A percentile compares a stretch with the other conserved stretches of the same genome.
These are phyloP conservation scores for Aphrophora alni DNA, from an alignment of 2,888 invertebrate species.

Conservation along the genomic window DNA sequence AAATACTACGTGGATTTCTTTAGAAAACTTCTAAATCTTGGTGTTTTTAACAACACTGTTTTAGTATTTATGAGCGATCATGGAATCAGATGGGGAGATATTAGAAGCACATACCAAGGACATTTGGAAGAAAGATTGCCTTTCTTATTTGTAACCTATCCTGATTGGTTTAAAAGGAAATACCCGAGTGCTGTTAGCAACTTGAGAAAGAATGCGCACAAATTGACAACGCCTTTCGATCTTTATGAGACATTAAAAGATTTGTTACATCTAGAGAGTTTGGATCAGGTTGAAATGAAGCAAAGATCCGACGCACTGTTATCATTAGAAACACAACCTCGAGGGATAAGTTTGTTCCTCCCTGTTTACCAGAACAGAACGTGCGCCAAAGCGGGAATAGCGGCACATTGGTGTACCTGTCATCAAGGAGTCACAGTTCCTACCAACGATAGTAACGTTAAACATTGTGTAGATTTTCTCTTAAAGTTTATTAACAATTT, in stretches of 20 bases:
- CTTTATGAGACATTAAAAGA: conserved; percentile 80
- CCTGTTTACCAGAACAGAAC: conserved; percentile 74
- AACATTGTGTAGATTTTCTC: conserved; percentile 66
- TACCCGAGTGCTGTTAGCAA: conserved; percentile 69
- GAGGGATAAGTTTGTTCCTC: conserved; percentile 79
- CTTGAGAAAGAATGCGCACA: conserved; percentile 68
- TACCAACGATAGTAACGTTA: conserved; percentile 62
- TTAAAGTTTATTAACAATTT: conserved; percentile 70
- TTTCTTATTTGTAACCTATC: conserved; percentile 72
- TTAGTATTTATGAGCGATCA: conserved; percentile 84
- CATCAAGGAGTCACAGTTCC: conserved; percentile 68
- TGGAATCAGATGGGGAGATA: conserved; percentile 86
- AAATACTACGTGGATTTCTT: conserved; percentile 67
- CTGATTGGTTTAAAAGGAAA: conserved; percentile 70
- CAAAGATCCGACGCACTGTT: not conserved
- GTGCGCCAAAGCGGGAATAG: conserved; percentile 78
- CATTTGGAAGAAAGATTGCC: conserved; percentile 88
- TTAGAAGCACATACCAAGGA: conserved; percentile 83
- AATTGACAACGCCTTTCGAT: conserved; percentile 86
- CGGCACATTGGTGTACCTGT: conserved; percentile 89
- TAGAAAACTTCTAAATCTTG: conserved; percentile 60
- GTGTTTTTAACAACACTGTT: conserved; percentile 70
- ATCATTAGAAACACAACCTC: conserved; percentile 46
- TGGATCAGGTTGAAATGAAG: not conserved
- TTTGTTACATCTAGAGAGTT: conserved; percentile 61